These are phyloP conservation scores for Pogonognathellus flavescens DNA, from an alignment of 1,140 invertebrate species.

Conservation along the genomic window DNA sequence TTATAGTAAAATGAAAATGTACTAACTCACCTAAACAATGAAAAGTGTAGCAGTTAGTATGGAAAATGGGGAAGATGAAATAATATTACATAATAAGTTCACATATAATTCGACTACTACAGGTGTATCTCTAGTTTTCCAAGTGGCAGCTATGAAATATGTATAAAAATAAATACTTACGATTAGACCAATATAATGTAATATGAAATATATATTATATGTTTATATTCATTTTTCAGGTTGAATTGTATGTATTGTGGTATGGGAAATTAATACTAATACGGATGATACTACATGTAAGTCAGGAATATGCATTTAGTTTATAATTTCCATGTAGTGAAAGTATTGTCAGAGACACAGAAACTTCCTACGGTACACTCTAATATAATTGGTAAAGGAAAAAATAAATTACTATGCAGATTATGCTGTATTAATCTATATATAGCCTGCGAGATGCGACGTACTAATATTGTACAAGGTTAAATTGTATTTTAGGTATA, in stretches of 20 bases:
- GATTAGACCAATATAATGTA: conserved; percentile 22
- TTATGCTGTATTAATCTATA: too few species aligned
- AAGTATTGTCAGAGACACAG: too few species aligned
- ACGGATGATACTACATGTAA: background rate
- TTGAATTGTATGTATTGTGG: conserved; percentile 3
- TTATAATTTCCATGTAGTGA: too few species aligned
- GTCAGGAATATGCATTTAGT: background rate
- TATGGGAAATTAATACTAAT: background rate
- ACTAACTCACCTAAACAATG: background rate
- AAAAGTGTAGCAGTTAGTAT: background rate
- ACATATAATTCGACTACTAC: background rate
- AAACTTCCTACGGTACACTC: too few species aligned
- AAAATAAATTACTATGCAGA: too few species aligned
- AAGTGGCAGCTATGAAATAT: conserved; percentile 3
- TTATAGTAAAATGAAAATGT: conserved; percentile 21
- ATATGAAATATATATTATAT: background rate
- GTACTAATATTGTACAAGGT: too few species aligned
- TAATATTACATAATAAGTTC: background rate
- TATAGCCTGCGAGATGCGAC: too few species aligned
- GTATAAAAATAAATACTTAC: background rate
- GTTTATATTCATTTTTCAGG: background rate
- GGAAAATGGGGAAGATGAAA: background rate
- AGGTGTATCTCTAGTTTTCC: conserved; percentile 15
- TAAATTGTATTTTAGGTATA: too few species aligned
- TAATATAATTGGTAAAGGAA: too few species aligned